Base-by-base conservation (phyloP, 2,888 invertebrate species). In the Drosophila prostipennis region DNA sequence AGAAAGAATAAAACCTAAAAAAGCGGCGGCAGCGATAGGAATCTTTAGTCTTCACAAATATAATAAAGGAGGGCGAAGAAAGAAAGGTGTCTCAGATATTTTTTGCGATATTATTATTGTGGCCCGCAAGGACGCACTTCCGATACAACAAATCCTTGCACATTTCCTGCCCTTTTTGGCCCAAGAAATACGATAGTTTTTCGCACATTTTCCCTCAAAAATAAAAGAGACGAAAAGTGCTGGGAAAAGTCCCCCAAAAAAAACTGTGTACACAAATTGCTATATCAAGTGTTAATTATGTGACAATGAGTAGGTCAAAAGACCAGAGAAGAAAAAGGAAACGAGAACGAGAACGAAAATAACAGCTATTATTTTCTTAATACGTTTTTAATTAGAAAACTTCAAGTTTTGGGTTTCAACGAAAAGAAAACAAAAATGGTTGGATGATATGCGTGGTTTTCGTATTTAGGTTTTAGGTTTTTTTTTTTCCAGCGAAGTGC, bases 221-320 rank as follows among this genome's bases (percentile, higher is more conserved):
- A 29, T 8, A 19, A 19, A 14, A 43, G 19, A 13, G n/a, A 29
- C 13, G 26, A 54, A 19, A 19, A 46, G 16, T 45, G 57, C 39
- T 19, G 43, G 60, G 36, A 56, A 82, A 60, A 40, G 29, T 14
- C 23, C 36, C 53, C 37, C 26, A 26, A 37, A 64, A 37, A 64
- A 57, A 77, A 68, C 67, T 65, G 29, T 65, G 29, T 54, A 37
- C 52, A 68, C 75, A 80, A 88, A 82, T 88, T 82, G 79, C 80
- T 76, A 80, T 88, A 83, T 83, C 82, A 83, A 88, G 88, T 88
- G 82, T 88, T 83, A 88, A 83, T 83, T 83, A 88, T 88, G 87
- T 86, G 87, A 83, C 82, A 82, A 82, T 82, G 82, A 82, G 88
- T 83, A 61, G 74, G 42, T 61, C 54, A 79, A 53, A 78, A 81